A percentile compares a stretch with the other conserved stretches of the same genome.
Conservation (phyloP, 2,113 vertebrate genomes). For the Hymenochirus boettgeri region DNA sequence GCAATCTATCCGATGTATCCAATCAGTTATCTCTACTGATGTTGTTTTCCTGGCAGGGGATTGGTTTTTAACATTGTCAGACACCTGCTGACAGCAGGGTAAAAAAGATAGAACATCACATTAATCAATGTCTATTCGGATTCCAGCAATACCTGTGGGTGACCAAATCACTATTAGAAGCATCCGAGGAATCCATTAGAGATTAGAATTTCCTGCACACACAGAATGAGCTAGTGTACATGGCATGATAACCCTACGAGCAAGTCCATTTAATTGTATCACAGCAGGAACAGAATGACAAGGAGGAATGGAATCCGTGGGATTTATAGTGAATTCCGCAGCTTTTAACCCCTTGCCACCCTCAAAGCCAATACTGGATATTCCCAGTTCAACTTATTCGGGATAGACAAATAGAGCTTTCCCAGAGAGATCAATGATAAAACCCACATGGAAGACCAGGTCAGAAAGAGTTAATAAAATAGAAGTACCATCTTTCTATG, state of each 20-base stretch:
- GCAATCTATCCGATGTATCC: not conserved
- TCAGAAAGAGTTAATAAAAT: too few species aligned
- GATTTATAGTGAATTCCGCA: too few species aligned
- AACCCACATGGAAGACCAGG: too few species aligned
- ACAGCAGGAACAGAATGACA: too few species aligned
- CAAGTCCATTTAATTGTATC: too few species aligned
- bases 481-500: too few species aligned
- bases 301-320: too few species aligned
- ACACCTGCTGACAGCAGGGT: not conserved
- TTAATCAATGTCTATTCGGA: not conserved
- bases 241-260: not conserved
- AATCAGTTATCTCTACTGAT: not conserved
- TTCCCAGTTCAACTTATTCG: too few species aligned
- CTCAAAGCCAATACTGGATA: too few species aligned
- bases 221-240: conserved; percentile 7
- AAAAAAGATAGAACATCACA: not conserved
- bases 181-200: conserved; percentile 29
- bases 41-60: not conserved
- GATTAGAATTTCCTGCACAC: not conserved
- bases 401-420: too few species aligned
- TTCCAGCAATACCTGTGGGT: conserved; percentile 2
- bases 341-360: too few species aligned
- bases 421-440: too few species aligned
- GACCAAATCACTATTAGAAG: not conserved
- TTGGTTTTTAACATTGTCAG: not conserved